phyloP scores from a whole-genome alignment of 2,888 invertebrate species.

The Lycocerus yunnanus region DNA sequence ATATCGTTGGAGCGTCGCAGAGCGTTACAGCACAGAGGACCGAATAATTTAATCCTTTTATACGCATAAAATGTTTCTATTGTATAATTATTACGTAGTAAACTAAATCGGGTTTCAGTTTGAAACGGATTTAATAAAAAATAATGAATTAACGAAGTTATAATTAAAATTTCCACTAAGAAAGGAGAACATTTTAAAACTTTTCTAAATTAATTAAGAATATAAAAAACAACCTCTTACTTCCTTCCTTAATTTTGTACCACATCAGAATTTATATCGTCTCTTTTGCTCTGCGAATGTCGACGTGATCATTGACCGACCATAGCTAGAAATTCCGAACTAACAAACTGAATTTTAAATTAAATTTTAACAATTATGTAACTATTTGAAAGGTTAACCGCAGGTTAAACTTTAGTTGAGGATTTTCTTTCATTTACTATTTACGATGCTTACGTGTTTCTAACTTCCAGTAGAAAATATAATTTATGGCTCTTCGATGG shows the following conservation, averaged over 20 bases:
- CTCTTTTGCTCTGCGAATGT: neutral
- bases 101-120: neutral
- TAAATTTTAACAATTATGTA: slow-evolving; percentile 26
- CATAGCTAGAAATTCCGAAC: slow-evolving; percentile 11
- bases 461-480: neutral
- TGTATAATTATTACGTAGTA: neutral
- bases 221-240: neutral
- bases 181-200: neutral
- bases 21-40: neutral
- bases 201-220: neutral
- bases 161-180: neutral
- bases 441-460: neutral
- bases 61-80: neutral
- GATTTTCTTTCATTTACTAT: slow-evolving; percentile 9
- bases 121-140: neutral
- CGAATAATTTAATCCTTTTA: neutral
- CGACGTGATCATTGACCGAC: slow-evolving; percentile 3
- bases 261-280: neutral
- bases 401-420: slow-evolving; percentile 16
- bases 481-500: neutral
- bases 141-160: neutral
- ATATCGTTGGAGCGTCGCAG: neutral
- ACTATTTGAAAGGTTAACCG: slow-evolving; percentile 24
- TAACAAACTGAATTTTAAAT: slow-evolving; percentile 27
- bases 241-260: neutral